Percentiles rank a stretch among this genome's conserved stretches.
Conservation (phyloP, 2,888 invertebrate species). For the Anarsia innoxiella region DNA sequence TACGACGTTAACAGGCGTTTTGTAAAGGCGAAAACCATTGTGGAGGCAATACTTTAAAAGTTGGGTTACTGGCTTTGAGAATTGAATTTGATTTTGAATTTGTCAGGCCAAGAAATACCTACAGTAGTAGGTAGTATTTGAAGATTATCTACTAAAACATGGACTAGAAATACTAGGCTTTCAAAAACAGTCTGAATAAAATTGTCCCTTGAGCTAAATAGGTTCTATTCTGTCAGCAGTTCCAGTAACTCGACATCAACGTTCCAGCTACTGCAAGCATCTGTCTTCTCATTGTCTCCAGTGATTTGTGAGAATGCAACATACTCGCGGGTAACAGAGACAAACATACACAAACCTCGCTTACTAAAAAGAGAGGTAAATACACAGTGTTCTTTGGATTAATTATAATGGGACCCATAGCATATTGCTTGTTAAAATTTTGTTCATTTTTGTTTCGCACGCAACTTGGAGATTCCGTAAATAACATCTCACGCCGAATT, state of each 20-base stretch:
- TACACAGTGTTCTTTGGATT: constrained; percentile 35
- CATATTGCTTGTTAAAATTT: constrained; percentile 47
- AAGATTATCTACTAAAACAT: too few species aligned
- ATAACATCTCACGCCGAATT: constrained; percentile 55
- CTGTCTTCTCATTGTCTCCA: constrained; percentile 54
- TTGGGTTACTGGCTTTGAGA: too few species aligned
- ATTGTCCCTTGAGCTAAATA: too few species aligned
- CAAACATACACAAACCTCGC: constrained; percentile 18
- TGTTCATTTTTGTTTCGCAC: constrained; percentile 46
- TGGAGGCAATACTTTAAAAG: too few species aligned
- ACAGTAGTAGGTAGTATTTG: too few species aligned
- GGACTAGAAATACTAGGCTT: too few species aligned
- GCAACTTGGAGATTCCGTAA: constrained; percentile 38
- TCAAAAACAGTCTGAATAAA: too few species aligned
- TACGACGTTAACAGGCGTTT: too few species aligned
- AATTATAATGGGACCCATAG: constrained; percentile 51
- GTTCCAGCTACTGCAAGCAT: constrained; percentile 27
- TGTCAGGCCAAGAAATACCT: too few species aligned
- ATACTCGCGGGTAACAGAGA: constrained; percentile 25
- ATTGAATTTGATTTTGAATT: too few species aligned
- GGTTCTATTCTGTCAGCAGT: too few species aligned
- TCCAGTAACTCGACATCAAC: not conserved
- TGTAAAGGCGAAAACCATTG: too few species aligned
- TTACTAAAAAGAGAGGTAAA: constrained; percentile 28
- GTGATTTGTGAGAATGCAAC: constrained; percentile 52